Evolutionary conservation across 2,797 vertebrate species (phyloP), one percentile per base, ranked within the genome.

Genomic region (Sebastes paucispinis): DNA sequence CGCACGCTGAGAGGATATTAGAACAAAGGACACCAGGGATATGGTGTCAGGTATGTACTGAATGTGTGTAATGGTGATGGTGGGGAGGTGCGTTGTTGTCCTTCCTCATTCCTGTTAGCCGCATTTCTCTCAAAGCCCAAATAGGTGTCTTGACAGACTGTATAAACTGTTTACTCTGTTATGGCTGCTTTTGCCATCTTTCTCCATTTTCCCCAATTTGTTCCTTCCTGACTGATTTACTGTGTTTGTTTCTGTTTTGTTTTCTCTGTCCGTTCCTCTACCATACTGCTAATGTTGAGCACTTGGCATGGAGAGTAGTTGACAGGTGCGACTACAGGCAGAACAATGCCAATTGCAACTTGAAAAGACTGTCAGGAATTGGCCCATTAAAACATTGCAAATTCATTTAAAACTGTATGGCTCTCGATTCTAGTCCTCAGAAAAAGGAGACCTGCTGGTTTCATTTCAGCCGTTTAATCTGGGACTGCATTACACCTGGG

Each of bases 21-120:
- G 77, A 82, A 85, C 62, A 84, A 80, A 83, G 81, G 69, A 79
- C 81, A 74, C 31, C 25, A 9, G 66, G 71, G 69, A 65, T 39
- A 65, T 32, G 65, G 34, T 66, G 31, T 55, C 54, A 71, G 55
- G n/a, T 10, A 10, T 74, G 27, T 32, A 18, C 25, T 25, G 11
- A 1, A 52, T 75, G 62, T 55, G 69, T 0, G 16, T 34, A 20
- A 67, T 25, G 65, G 66, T 73, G 57, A 73, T 14, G 68, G 50
- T 39, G 3, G 10, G 18, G 10, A 27, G 7, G n/a, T 6, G 9
- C 32, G 2, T 8, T 16, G 22, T 3, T 36, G 63, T 43, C 31
- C 25, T 22, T 60, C 11, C 55, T 62, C 8, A 65, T 67, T 60
- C 10, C 43, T 47, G 25, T 75, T 57, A 13, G 14, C 13, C 24